phyloP scores from a whole-genome alignment of 2,888 invertebrate species.

The Eucera pruinosa region DNA sequence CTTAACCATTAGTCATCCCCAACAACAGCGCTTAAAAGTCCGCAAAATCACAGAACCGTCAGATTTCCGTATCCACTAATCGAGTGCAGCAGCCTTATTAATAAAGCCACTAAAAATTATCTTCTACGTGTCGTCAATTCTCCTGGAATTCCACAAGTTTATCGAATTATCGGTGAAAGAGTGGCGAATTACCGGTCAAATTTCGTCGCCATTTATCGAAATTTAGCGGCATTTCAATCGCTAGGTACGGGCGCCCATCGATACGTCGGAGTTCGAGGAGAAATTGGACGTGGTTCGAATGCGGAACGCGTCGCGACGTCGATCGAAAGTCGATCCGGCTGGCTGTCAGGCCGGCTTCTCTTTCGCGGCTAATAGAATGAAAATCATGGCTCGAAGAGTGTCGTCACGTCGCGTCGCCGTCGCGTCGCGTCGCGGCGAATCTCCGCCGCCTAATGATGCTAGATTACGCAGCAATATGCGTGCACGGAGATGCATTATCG shows the following conservation, averaged over 20 bases:
- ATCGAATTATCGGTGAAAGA: too few species aligned
- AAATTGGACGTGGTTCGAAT: slow-evolving; percentile 43
- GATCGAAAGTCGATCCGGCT: slow-evolving; percentile 46
- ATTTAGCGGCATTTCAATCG: too few species aligned
- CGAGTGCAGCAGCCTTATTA: too few species aligned
- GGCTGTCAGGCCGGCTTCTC: slow-evolving; percentile 8
- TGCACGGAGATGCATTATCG: slow-evolving; percentile 17
- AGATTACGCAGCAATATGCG: slow-evolving; percentile 17
- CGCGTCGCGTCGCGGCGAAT: slow-evolving; percentile 40
- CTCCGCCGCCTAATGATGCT: slow-evolving; percentile 9
- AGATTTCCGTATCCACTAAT: too few species aligned
- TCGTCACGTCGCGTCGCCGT: slow-evolving; percentile 38
- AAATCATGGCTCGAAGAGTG: slow-evolving; percentile 34
- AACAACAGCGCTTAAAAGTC: too few species aligned
- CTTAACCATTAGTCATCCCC: too few species aligned
- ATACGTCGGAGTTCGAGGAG: not conserved
- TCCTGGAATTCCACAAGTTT: too few species aligned
- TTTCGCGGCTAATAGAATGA: slow-evolving; percentile 36
- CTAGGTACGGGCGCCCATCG: not conserved
- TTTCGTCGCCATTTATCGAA: too few species aligned
- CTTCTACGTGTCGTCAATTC: too few species aligned
- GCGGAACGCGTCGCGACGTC: slow-evolving; percentile 20
- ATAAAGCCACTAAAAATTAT: too few species aligned
- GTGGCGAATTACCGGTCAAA: too few species aligned
- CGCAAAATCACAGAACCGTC: too few species aligned